Evolutionary conservation across 2,888 invertebrate genomes (phyloP), one percentile per base, ranked within the genome.

Genomic region (Hypselothyrea guttata): DNA sequence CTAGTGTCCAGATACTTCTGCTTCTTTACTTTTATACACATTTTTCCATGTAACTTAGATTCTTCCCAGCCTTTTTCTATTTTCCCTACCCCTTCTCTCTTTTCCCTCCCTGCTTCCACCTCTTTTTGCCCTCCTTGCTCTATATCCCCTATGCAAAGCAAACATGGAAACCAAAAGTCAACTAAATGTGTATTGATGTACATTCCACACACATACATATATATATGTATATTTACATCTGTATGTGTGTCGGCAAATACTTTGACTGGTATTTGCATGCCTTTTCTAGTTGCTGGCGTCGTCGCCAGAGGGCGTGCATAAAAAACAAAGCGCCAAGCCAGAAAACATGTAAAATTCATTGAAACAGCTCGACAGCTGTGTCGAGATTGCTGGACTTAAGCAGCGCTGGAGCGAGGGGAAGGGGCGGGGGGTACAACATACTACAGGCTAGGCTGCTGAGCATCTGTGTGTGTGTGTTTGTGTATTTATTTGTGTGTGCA

Each of bases 261-360:
- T 61, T 61, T 61, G 53, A 45, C 61, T 61, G 53, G 57, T 74
- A 74, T 61, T 71, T 74, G 69, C 72, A 73, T 71, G 55, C 57
- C 65, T 22, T 22, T 51, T 52, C 56, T 52, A 58, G 58, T 55
- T 56, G 53, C 42, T 27, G 41, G 5, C 35, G 34, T 38, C 41
- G 34, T 48, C 12, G 58, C 58, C 54, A 52, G 34, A 56, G 59
- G 59, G 49, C 30, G 60, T 63, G 53, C 47, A 75, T 67, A 60
- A 69, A 77, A 73, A 75, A 67, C 82, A 72, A 66, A 71, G 47
- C 57, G 38, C 56, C 37, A 56, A 59, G 49, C 42, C 52, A 52
- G 47, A 71, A 74, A 64, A 42, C 78, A 77, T 78, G 75, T 62
- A 65, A 75, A 82, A 79, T 82, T 82, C 83, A 78, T 78, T 75